phyloP scores from a whole-genome alignment of 2,113 vertebrate species.

The Stigmatopora argus region DNA sequence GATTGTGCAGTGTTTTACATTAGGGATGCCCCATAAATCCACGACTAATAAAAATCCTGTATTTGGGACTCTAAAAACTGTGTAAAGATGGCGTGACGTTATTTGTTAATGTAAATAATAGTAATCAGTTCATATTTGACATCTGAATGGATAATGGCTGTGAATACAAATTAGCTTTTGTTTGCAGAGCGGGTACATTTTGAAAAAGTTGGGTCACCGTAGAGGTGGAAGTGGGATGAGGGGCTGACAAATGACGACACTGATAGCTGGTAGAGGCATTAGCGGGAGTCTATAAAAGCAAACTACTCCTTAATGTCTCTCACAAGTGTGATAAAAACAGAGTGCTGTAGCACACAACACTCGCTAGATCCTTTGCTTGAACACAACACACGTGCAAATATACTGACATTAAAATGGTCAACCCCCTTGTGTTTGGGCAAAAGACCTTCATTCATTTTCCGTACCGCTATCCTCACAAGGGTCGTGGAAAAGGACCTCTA shows the following conservation, averaged over 20 bases:
- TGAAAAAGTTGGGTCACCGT: neutral
- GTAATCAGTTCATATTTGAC: slow-evolving; percentile 42
- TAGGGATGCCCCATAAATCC: too few relatives aligned
- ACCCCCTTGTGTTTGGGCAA: slow-evolving; percentile 46
- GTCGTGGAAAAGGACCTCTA: slow-evolving; percentile 18
- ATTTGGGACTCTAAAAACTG: neutral
- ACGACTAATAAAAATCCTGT: too few relatives aligned
- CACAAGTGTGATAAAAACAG: slow-evolving; percentile 60
- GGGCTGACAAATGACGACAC: slow-evolving; percentile 38
- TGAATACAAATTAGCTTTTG: slow-evolving; percentile 49
- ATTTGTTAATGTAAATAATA: slow-evolving; percentile 59
- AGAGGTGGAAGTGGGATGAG: slow-evolving; percentile 3
- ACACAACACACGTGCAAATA: slow-evolving; percentile 25
- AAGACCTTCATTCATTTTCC: slow-evolving; percentile 4
- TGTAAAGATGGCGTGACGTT: slow-evolving; percentile 34
- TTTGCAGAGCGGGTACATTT: slow-evolving; percentile 11
- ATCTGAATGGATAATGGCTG: slow-evolving; percentile 29
- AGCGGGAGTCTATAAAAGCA: slow-evolving; percentile 63
- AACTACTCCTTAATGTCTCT: slow-evolving; percentile 61
- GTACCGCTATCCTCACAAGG: too few relatives aligned
- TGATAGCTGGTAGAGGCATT: slow-evolving; percentile 50
- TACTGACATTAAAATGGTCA: slow-evolving; percentile 52
- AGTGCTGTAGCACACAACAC: slow-evolving; percentile 28
- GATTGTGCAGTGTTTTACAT: too few relatives aligned
- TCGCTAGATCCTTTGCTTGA: slow-evolving; percentile 43